Conservation (phyloP, 2,113 vertebrate species). For the Cacatua alba region DNA sequence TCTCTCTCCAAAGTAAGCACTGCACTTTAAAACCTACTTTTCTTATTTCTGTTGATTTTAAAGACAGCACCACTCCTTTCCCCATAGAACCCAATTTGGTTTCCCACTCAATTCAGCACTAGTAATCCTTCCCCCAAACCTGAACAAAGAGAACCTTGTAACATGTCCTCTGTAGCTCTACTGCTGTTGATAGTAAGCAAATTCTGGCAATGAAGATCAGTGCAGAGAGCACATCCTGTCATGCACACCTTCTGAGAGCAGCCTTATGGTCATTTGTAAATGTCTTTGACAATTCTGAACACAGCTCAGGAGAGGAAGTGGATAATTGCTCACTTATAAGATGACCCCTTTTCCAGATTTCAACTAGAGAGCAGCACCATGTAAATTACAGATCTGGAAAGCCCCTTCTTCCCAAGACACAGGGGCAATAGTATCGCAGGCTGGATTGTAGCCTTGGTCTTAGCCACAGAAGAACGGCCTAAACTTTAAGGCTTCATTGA, state of each 20-base stretch:
- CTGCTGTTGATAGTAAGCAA: neutral
- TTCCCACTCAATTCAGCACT: neutral
- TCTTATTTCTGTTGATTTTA: neutral
- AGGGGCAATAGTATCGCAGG: fast-evolving
- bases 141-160: neutral
- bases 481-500: neutral
- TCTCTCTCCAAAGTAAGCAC: neutral
- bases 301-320: neutral
- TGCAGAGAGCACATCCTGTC: neutral
- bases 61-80: neutral
- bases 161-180: neutral
- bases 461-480: neutral
- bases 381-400: fast-evolving
- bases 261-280: neutral
- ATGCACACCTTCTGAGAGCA: neutral
- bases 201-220: neutral
- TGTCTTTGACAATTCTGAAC: neutral
- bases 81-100: neutral
- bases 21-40: neutral
- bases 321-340: neutral
- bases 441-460: neutral
- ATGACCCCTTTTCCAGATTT: neutral
- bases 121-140: neutral
- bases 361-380: neutral
- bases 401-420: neutral